These are phyloP conservation scores for Bhutanitis thaidina DNA, from an alignment of 2,888 invertebrate genomes.

Conservation along the genomic window DNA sequence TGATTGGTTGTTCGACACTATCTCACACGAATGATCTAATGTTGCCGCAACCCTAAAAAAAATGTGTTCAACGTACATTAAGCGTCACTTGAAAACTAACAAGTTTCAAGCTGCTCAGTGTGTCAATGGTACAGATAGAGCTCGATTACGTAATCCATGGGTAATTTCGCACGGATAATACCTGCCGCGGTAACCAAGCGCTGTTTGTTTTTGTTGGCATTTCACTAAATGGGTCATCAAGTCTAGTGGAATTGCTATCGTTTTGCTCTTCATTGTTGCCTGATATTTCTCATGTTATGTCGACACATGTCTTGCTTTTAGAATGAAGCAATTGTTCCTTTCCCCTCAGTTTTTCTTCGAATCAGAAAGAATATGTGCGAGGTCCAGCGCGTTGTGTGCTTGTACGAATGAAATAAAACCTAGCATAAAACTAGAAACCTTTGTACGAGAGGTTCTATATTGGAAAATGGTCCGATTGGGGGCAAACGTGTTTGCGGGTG, in stretches of 20 bases:
- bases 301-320: neutral
- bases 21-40: neutral
- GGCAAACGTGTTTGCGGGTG: neutral
- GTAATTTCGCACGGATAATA: conserved; percentile 37
- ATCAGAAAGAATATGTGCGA: too few species aligned
- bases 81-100: conserved; percentile 11
- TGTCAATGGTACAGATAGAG: conserved; percentile 23
- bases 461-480: neutral
- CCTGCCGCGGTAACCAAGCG: conserved; percentile 6
- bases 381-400: too few species aligned
- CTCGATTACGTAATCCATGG: conserved; percentile 41
- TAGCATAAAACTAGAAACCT: too few species aligned
- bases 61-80: conserved; percentile 6
- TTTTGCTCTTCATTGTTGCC: neutral
- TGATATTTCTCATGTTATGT: conserved; percentile 6
- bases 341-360: neutral
- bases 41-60: neutral
- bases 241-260: conserved; percentile 7
- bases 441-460: neutral
- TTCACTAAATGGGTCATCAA: conserved; percentile 22
- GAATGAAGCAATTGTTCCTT: neutral
- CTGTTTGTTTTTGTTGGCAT: conserved; percentile 27
- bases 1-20: too few species aligned
- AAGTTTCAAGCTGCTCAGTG: conserved; percentile 26
- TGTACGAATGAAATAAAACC: too few species aligned